These are phyloP conservation scores for Donacobius atricapilla DNA, from an alignment of 2,113 vertebrate species.

Conservation along the genomic window DNA sequence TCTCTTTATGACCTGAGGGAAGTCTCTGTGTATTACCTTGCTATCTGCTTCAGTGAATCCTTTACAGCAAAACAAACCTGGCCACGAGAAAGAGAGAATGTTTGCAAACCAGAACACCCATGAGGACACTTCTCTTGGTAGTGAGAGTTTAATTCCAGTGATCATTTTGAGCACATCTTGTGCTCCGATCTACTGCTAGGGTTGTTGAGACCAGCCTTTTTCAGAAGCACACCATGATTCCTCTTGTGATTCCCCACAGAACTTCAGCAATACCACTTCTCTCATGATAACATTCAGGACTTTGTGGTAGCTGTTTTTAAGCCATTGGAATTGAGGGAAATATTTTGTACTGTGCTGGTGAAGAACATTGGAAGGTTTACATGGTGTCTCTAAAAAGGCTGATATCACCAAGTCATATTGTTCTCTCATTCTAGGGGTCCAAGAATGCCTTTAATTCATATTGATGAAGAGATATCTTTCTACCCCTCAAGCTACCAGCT, in stretches of 20 bases:
- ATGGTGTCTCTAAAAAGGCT: neutral
- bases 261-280: neutral
- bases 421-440: neutral
- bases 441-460: neutral
- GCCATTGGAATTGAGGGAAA: neutral
- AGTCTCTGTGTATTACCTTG: neutral
- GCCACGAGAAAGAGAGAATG: neutral
- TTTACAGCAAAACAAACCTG: neutral
- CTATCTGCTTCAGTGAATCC: neutral
- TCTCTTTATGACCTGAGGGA: neutral
- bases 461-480: neutral
- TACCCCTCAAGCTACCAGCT: neutral
- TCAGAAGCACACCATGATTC: neutral
- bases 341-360: neutral
- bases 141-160: neutral
- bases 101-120: neutral
- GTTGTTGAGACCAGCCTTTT: neutral
- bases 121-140: neutral
- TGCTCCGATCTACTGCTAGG: fast-evolving
- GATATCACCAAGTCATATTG: neutral
- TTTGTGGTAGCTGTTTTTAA: neutral
- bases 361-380: neutral
- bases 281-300: neutral
- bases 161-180: neutral
- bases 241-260: fast-evolving